Percentiles rank a stretch among this genome's conserved stretches.
These are phyloP conservation scores for Varecia variegata DNA, from an alignment of 2,797 vertebrate species.

Conservation along the genomic window DNA sequence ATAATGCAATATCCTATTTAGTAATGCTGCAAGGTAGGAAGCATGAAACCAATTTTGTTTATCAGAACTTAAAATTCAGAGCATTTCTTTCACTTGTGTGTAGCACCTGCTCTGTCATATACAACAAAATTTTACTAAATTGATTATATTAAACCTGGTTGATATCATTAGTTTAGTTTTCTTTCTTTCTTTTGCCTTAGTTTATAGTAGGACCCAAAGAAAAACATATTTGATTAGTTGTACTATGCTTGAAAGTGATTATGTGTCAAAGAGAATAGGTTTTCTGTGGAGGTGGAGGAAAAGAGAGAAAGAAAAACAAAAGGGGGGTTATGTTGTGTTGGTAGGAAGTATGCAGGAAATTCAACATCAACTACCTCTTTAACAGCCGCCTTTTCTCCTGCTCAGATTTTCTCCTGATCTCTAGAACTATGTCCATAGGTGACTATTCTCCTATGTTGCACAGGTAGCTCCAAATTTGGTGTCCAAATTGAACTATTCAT, in stretches of 20 bases:
- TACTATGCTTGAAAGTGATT: background rate
- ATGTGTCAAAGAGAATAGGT: background rate
- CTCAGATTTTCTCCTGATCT: background rate
- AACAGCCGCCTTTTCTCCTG: background rate
- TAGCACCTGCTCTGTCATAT: background rate
- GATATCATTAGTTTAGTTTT: background rate
- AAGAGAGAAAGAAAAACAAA: background rate
- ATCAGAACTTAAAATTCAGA: slow-evolving; percentile 9
- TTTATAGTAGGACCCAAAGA: background rate
- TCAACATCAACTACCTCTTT: background rate
- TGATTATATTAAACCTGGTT: background rate
- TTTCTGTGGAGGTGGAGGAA: background rate
- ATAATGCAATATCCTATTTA: slow-evolving; percentile 4
- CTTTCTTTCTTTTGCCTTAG: background rate
- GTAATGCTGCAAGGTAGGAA: background rate
- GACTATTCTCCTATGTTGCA: background rate
- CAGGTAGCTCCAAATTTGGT: background rate
- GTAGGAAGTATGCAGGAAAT: background rate
- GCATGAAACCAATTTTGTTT: background rate
- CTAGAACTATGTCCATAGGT: background rate
- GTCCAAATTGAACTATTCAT: background rate
- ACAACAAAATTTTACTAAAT: background rate
- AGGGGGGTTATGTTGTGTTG: background rate
- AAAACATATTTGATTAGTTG: background rate
- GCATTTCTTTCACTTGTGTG: background rate